These are phyloP conservation scores for Trachemys scripta DNA, from an alignment of 2,113 vertebrate species.

Conservation along the genomic window DNA sequence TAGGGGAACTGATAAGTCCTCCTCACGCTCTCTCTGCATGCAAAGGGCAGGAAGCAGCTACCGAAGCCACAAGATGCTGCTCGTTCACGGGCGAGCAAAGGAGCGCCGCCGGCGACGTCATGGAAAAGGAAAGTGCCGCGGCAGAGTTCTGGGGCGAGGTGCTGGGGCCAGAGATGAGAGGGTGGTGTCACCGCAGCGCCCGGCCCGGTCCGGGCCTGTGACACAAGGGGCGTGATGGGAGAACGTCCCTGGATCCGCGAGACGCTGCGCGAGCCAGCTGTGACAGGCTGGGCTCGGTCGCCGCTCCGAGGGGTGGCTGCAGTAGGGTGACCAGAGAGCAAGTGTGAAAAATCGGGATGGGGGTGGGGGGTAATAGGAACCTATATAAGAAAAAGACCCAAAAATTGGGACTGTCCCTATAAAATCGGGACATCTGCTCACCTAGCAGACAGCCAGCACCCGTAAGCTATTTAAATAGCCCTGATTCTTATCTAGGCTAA, in stretches of 20 bases:
- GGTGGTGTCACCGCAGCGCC: neutral
- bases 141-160: neutral
- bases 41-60: neutral
- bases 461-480: neutral
- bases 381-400: no score
- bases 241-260: no score
- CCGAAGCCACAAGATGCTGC: neutral
- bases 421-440: no score
- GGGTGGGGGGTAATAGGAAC: no score
- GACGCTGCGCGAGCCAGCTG: no score
- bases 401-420: no score
- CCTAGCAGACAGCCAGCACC: neutral
- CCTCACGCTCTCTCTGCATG: neutral
- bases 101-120: neutral
- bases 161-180: neutral
- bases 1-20: no score
- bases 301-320: neutral
- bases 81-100: neutral
- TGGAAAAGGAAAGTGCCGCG: neutral
- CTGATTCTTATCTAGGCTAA: neutral
- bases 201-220: neutral
- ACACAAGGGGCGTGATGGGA: neutral
- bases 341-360: no score
- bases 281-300: neutral
- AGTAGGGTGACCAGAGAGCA: no score